Conservation (phyloP, 2,888 invertebrate genomes). For the Crioceris asparagi region DNA sequence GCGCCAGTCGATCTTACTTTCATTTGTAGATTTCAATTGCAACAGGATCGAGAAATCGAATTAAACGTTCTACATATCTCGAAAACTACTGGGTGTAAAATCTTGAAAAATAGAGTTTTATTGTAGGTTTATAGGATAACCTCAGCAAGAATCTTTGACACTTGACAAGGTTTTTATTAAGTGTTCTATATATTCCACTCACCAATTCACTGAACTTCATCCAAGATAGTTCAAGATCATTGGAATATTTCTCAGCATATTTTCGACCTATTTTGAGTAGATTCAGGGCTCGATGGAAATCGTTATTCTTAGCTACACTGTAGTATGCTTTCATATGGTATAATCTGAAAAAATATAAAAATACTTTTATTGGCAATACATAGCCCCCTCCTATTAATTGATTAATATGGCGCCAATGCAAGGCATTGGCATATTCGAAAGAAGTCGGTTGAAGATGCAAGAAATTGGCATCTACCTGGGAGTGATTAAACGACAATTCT, state of each 20-base stretch:
- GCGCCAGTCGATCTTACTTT: too few relatives aligned
- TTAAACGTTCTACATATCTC: too few relatives aligned
- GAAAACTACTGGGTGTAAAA: too few relatives aligned
- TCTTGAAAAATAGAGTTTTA: too few relatives aligned
- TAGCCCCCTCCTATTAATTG: neutral
- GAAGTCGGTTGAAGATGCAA: neutral
- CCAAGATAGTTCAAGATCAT: constrained; percentile 41
- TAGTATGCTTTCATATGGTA: constrained; percentile 45
- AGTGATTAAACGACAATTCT: constrained; percentile 26
- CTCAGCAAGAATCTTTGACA: too few relatives aligned
- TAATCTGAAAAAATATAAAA: constrained; percentile 35
- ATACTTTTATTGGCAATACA: neutral
- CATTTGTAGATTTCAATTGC: neutral
- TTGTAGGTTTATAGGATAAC: too few relatives aligned
- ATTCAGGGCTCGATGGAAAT: constrained; percentile 31
- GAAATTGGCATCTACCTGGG: constrained; percentile 32
- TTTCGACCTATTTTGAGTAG: constrained; percentile 37
- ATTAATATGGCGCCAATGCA: neutral
- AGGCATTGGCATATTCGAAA: neutral
- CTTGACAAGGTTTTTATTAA: too few relatives aligned
- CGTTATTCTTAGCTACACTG: constrained; percentile 39
- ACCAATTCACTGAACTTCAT: constrained; percentile 44
- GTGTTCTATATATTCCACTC: constrained; percentile 6
- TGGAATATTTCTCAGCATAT: constrained; percentile 33
- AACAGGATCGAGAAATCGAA: too few relatives aligned